phyloP scores from a whole-genome alignment of 2,113 vertebrate genomes.

The Gasterosteus nipponicus region DNA sequence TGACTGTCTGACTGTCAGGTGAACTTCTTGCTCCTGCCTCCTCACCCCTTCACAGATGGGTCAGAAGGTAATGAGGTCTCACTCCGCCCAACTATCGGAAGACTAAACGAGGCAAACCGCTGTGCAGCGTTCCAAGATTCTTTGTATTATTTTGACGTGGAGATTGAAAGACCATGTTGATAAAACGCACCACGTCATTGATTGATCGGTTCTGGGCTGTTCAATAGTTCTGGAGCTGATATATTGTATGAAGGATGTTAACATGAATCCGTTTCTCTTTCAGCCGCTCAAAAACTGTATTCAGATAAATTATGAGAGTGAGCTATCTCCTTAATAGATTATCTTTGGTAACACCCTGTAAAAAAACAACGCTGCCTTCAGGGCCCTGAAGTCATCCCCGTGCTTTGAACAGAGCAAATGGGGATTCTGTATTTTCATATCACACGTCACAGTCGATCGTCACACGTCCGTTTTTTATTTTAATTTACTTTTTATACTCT shows the following conservation, averaged over 20 bases:
- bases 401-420: neutral
- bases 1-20: too few relatives aligned
- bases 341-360: conserved; percentile 12
- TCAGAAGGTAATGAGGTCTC: conserved; percentile 14
- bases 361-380: neutral
- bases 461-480: neutral
- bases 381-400: neutral
- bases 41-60: conserved; percentile 20
- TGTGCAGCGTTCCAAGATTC: too few relatives aligned
- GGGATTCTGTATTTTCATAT: neutral
- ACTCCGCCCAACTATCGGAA: conserved; percentile 26
- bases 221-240: too few relatives aligned
- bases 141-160: too few relatives aligned
- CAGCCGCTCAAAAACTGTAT: too few relatives aligned
- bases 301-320: conserved; percentile 7
- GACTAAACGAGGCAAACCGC: neutral
- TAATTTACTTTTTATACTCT: too few relatives aligned
- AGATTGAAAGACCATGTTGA: too few relatives aligned
- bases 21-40: neutral
- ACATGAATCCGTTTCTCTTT: too few relatives aligned
- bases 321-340: neutral
- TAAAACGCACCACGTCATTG: too few relatives aligned
- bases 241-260: too few relatives aligned
- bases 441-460: neutral
- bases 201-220: too few relatives aligned